Percentiles rank a stretch among this genome's conserved stretches.
phyloP scores from a whole-genome alignment of 53 echinoderm and acorn worm genomes.

The Mesocentrotus franciscanus region DNA sequence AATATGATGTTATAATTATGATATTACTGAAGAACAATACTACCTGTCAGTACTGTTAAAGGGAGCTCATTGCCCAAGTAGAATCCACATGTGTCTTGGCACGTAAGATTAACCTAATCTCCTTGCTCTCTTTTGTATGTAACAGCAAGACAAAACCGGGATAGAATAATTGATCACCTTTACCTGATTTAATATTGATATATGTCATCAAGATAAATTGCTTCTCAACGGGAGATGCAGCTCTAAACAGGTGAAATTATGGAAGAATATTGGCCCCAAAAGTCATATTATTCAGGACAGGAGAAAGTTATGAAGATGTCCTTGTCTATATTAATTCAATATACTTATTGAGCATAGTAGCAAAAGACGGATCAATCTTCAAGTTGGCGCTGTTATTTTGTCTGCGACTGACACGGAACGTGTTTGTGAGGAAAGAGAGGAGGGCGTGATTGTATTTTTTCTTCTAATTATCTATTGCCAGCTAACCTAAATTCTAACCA shows the following conservation, averaged over 20 bases:
- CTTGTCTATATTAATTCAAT: not conserved
- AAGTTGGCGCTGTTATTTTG: conserved; percentile 13
- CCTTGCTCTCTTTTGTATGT: not conserved
- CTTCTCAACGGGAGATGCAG: not conserved
- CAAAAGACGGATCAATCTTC: not conserved
- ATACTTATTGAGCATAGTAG: not conserved
- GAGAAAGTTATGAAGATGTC: not conserved
- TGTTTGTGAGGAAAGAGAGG: not conserved
- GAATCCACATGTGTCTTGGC: not conserved
- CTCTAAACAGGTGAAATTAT: conserved; percentile 24
- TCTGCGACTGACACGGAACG: not conserved
- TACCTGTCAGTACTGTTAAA: not conserved
- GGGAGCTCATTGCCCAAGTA: not conserved
- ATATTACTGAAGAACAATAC: not conserved
- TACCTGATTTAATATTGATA: not conserved
- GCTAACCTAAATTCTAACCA: not conserved
- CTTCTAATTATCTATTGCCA: not conserved
- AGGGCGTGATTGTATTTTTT: not conserved
- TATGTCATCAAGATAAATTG: not conserved
- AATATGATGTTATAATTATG: not conserved
- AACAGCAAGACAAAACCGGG: not conserved
- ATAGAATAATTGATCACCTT: not conserved
- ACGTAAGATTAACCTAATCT: not conserved
- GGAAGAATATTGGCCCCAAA: conserved; percentile 38
- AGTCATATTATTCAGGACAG: not conserved